These are phyloP conservation scores for Eutrigla gurnardus DNA, from an alignment of 2,797 vertebrate species.

Conservation along the genomic window DNA sequence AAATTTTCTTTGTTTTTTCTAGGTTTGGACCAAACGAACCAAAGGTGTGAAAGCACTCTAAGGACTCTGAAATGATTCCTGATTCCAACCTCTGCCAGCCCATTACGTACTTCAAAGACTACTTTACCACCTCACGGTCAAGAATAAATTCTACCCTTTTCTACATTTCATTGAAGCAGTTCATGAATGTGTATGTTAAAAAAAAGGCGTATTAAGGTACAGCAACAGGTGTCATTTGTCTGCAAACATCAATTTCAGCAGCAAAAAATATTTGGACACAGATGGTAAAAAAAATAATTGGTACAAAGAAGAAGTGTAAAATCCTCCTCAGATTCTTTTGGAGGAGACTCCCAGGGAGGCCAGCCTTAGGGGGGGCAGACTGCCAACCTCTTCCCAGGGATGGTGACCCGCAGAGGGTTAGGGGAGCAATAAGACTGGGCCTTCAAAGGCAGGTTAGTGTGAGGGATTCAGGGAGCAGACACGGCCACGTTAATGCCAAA, in stretches of 20 bases:
- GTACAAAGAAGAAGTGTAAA: slow-evolving; percentile 20
- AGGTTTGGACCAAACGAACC: neutral
- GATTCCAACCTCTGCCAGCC: neutral
- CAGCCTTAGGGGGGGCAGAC: slow-evolving; percentile 68
- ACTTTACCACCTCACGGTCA: neutral
- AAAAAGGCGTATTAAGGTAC: neutral
- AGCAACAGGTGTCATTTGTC: slow-evolving; percentile 13
- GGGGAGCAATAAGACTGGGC: slow-evolving; percentile 62
- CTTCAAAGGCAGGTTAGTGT: slow-evolving; percentile 61
- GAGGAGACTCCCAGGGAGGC: slow-evolving; percentile 38
- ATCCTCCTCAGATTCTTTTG: slow-evolving; percentile 21
- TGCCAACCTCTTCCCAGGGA: slow-evolving; percentile 61
- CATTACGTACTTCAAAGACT: neutral
- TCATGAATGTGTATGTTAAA: neutral
- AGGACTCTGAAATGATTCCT: neutral
- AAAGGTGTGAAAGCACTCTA: neutral
- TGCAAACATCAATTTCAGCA: slow-evolving; percentile 13
- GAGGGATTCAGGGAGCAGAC: slow-evolving; percentile 53
- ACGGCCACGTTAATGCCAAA: slow-evolving; percentile 44
- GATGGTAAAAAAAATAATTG: slow-evolving; percentile 14
- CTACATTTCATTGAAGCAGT: neutral
- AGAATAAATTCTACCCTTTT: neutral
- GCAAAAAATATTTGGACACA: slow-evolving; percentile 9
- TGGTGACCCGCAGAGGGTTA: slow-evolving; percentile 55
- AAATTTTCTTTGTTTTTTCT: no score